Percentiles rank a stretch among this genome's conserved stretches.
These are phyloP conservation scores for Hydrolagus colliei DNA, from an alignment of 2,797 vertebrate genomes.

Conservation along the genomic window DNA sequence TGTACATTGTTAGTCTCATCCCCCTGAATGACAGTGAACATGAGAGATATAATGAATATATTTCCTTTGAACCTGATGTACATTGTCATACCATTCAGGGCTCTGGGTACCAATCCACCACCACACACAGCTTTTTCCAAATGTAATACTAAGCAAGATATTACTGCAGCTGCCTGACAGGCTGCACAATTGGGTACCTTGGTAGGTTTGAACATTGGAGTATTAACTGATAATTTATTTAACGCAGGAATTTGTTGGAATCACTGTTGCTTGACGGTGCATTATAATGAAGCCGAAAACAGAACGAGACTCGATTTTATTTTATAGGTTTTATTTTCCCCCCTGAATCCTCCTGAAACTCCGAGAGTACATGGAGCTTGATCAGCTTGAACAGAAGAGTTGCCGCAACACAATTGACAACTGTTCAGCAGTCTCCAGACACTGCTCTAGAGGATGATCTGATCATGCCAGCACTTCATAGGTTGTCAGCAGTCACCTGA, in stretches of 20 bases:
- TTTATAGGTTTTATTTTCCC: not conserved
- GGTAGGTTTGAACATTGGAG: not conserved
- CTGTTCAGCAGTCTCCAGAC: not conserved
- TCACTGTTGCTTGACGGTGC: not conserved
- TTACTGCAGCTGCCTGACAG: not conserved
- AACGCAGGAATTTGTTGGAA: not conserved
- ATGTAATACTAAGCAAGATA: not conserved
- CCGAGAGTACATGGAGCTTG: not conserved
- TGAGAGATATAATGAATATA: no score
- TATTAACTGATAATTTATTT: slow-evolving; percentile 17
- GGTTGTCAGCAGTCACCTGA: not conserved
- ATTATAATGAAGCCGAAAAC: not conserved
- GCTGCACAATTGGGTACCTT: not conserved
- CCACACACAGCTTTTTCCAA: not conserved
- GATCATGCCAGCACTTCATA: not conserved
- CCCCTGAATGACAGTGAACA: no score
- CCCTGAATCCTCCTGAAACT: not conserved
- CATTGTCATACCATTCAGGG: no score
- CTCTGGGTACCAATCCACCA: not conserved
- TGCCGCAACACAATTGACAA: not conserved
- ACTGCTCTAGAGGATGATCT: not conserved
- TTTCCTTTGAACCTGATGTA: no score
- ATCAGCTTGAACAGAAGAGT: not conserved
- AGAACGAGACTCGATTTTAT: not conserved
- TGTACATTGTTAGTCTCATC: no score